Conservation (phyloP, 1,140 invertebrate species). For the Pteromalus puparum region DNA sequence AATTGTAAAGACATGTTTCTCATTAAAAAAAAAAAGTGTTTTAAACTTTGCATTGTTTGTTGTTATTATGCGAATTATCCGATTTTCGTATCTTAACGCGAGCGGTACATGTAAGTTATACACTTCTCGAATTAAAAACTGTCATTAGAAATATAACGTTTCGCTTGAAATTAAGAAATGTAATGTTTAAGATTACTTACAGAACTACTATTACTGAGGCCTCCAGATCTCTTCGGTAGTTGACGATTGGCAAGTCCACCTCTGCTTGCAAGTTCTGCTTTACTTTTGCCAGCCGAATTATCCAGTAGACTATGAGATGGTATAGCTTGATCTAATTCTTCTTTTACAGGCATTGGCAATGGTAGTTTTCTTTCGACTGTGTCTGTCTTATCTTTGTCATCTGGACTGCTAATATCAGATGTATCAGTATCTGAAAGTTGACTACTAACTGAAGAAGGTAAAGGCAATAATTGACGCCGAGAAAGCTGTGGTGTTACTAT, state of each 20-base stretch:
- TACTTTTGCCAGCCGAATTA: constrained; percentile 89
- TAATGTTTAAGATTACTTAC: constrained; percentile 68
- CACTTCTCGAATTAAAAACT: not conserved
- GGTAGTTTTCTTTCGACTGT: constrained; percentile 85
- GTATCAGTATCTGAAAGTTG: constrained; percentile 84
- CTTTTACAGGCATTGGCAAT: constrained; percentile 77
- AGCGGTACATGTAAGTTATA: too few species aligned
- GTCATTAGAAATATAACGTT: not conserved
- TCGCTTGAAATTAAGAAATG: constrained; percentile 30
- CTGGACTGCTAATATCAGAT: constrained; percentile 81
- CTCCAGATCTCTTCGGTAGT: constrained; percentile 74
- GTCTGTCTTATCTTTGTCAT: constrained; percentile 84
- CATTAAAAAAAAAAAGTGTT: too few species aligned
- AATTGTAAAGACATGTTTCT: too few species aligned
- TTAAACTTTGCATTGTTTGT: too few species aligned
- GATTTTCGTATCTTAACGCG: too few species aligned
- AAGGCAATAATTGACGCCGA: constrained; percentile 82
- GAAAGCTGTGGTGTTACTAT: constrained; percentile 85
- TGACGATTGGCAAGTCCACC: constrained; percentile 78
- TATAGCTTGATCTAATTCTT: constrained; percentile 90
- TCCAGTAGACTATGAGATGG: constrained; percentile 90
- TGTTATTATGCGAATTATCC: too few species aligned
- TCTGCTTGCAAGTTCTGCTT: constrained; percentile 89
- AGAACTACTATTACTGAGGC: constrained; percentile 81
- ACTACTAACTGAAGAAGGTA: constrained; percentile 76